Conservation (phyloP, 1,140 invertebrate genomes). For the Neoseiulus cucumeris region DNA sequence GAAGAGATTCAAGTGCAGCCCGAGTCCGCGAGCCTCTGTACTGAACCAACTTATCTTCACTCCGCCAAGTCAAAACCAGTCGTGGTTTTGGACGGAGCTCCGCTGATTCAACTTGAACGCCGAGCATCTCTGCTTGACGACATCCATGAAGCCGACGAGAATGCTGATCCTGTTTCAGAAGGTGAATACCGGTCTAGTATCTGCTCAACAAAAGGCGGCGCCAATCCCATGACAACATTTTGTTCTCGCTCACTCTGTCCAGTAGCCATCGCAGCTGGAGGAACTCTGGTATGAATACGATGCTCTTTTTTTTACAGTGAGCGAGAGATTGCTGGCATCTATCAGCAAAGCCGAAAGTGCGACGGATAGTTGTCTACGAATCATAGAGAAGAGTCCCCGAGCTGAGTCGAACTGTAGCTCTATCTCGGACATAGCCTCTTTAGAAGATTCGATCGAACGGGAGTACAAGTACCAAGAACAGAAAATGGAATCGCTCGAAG, state of each 20-base stretch:
- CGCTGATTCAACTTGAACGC: not conserved
- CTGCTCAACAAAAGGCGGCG: too few species aligned
- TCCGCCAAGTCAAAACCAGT: not conserved
- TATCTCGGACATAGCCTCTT: not conserved
- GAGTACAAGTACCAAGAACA: not conserved
- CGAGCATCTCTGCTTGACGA: not conserved
- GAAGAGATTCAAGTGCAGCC: not conserved
- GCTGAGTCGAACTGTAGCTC: slow-evolving; percentile 6
- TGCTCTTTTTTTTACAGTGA: not conserved
- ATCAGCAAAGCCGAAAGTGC: not conserved
- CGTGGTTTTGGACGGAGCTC: not conserved
- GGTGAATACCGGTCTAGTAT: too few species aligned
- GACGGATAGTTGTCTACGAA: not conserved
- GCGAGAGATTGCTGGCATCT: not conserved
- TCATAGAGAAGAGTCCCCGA: not conserved
- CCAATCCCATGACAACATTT: too few species aligned
- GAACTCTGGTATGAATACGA: too few species aligned
- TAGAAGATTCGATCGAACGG: not conserved
- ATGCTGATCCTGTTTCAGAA: not conserved
- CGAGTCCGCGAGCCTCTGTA: not conserved
- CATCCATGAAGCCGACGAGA: slow-evolving; percentile 4
- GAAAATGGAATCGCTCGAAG: not conserved
- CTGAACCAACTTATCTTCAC: not conserved
- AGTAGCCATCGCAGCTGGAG: too few species aligned
- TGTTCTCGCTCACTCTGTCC: too few species aligned